A percentile compares a stretch with the other conserved stretches of the same genome.
These are phyloP conservation scores for Trematomus bernacchii DNA, from an alignment of 2,797 vertebrate genomes.

Conservation along the genomic window DNA sequence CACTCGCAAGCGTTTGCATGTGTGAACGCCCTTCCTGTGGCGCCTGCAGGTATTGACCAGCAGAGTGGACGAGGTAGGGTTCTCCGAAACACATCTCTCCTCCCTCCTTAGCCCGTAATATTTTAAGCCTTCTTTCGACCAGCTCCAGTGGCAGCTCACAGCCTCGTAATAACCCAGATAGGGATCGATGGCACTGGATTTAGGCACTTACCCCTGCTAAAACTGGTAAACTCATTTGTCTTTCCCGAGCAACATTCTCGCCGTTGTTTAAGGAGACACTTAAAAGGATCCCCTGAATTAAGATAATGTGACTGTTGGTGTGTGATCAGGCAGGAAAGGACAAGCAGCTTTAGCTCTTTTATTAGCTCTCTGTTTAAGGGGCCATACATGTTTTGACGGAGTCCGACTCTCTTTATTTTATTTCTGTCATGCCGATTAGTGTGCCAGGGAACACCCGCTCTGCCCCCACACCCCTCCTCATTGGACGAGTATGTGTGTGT, in stretches of 20 bases:
- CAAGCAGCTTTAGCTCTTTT: conserved; percentile 80
- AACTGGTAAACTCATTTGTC: conserved; percentile 82
- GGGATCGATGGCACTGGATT: conserved; percentile 78
- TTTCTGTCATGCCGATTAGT: conserved; percentile 90
- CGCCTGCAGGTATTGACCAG: conserved; percentile 81
- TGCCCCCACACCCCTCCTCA: conserved; percentile 53
- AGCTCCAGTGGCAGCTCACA: conserved; percentile 71
- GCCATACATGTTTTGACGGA: conserved; percentile 89
- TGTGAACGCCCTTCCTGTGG: conserved; percentile 71
- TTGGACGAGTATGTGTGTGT: conserved; percentile 25
- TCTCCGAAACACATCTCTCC: conserved; percentile 57
- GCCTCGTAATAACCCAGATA: conserved; percentile 78
- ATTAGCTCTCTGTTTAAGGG: conserved; percentile 81
- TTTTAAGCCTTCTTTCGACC: conserved; percentile 70
- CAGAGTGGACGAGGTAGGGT: conserved; percentile 62
- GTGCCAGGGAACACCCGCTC: conserved; percentile 72
- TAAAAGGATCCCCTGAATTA: conserved; percentile 79
- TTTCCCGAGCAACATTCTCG: conserved; percentile 58
- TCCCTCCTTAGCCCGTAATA: conserved; percentile 67
- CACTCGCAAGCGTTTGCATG: conserved; percentile 65
- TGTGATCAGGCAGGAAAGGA: conserved; percentile 78
- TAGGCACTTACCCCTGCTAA: conserved; percentile 80
- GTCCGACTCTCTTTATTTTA: conserved; percentile 90
- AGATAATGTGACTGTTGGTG: conserved; percentile 83
- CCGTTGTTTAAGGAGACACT: conserved; percentile 79